Base-by-base conservation (phyloP, 2,888 invertebrate genomes). In the Ennomos erosarius region DNA sequence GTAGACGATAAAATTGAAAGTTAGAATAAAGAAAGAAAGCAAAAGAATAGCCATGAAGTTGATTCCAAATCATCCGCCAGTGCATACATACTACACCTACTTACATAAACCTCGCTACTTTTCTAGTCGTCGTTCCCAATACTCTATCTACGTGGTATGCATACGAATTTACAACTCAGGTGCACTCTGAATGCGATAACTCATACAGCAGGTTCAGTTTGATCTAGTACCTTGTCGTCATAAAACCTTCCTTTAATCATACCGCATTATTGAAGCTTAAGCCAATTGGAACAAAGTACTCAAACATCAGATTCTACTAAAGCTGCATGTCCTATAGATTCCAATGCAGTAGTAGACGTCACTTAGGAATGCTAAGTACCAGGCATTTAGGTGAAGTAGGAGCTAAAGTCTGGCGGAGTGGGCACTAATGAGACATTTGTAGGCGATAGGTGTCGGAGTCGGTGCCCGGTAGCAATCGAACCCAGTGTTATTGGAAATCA, bases 381-480 rank as follows among this genome's bases (percentile, higher is more conserved):
- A 34, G 50, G 50, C 53, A 26, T 40, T 53, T 35, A 39, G 49
- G 52, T 45, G 10, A n/a, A 40, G 44, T 39, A 44, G 16, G 53
- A 48, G 46, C 6, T 26, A 3, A 9, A 10, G 10, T 2, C 10
- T 16, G 8, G 1, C 38, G 26, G 40, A 46, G 49, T 54, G 49
- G 46, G 33, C 12, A 36, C n/a, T 60, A 51, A 45, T 51, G 51
- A 44, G 38, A 37, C 52, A 48, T 51, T 55, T 39, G 59, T 55
- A 55, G 10, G 57, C 39, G 26, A 54, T 50, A 57, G 53, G 56
- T 44, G 43, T 50, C 47, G 56, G 50, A 16, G 53, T 50, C 55
- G 53, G 56, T 44, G 43, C 49, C 47, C 55, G 50, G 58, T 38
- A 39, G 53, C 48, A 57, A 37, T 48, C 50, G 44, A 67, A 6